These are phyloP conservation scores for Drosophila atripex DNA, from an alignment of 2,888 invertebrate species.

Conservation along the genomic window DNA sequence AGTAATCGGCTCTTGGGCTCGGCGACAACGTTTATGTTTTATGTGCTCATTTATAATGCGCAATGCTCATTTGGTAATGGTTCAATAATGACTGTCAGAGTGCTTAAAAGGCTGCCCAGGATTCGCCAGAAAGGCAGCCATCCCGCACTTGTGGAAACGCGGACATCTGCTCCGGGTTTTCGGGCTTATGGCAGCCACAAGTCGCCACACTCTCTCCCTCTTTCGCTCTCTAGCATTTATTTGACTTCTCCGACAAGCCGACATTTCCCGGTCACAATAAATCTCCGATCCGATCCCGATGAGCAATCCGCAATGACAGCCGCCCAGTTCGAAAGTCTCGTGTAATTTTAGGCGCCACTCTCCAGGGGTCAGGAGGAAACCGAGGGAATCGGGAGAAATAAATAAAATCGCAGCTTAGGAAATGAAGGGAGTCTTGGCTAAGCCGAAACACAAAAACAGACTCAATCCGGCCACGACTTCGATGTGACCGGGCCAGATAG, in stretches of 20 bases:
- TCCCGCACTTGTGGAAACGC: constrained; percentile 65
- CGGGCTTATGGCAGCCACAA: constrained; percentile 25
- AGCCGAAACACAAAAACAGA: constrained; percentile 49
- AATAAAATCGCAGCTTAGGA: constrained; percentile 38
- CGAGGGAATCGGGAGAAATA: constrained; percentile 9
- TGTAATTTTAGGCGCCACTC: constrained; percentile 70
- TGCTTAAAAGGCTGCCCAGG: constrained; percentile 54
- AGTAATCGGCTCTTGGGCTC: constrained; percentile 78
- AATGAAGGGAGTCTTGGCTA: constrained; percentile 51
- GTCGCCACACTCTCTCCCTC: constrained; percentile 34
- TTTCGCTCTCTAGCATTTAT: constrained; percentile 16
- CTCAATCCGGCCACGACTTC: constrained; percentile 68
- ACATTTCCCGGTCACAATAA: constrained; percentile 47
- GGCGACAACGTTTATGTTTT: constrained; percentile 80
- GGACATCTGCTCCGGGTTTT: constrained; percentile 68
- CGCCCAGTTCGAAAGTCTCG: constrained; percentile 48
- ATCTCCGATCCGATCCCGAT: constrained; percentile 38
- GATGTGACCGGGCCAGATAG: constrained; percentile 70
- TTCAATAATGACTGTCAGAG: constrained; percentile 76
- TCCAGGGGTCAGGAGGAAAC: constrained; percentile 63
- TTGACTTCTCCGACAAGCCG: constrained; percentile 51
- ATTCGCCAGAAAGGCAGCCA: constrained; percentile 4
- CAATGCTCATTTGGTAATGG: constrained; percentile 80
- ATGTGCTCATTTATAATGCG: constrained; percentile 78
- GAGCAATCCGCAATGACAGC: constrained; percentile 46